phyloP scores from a whole-genome alignment of 2,888 invertebrate species.

The Auanema sp. region DNA sequence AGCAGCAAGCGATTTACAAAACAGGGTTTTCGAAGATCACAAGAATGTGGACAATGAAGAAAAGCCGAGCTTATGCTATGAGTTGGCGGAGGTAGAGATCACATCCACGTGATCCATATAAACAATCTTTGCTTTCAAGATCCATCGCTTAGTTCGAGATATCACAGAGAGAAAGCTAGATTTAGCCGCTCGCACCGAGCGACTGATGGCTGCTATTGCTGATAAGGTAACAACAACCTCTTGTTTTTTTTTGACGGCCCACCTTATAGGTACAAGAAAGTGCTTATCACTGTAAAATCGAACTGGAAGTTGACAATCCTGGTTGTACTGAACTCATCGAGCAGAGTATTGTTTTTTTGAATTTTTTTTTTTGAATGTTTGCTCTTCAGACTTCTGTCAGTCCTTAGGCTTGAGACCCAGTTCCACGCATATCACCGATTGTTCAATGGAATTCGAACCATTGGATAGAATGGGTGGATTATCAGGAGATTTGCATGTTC shows the following conservation, averaged over 20 bases:
- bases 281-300: slow-evolving; percentile 94
- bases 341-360: neutral
- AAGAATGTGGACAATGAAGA: neutral
- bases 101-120: no score
- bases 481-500: no score
- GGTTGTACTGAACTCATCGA: slow-evolving; percentile 88
- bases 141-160: slow-evolving; percentile 84
- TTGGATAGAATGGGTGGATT: slow-evolving; percentile 1
- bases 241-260: slow-evolving; percentile 71
- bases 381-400: slow-evolving; percentile 10
- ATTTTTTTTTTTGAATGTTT: no score
- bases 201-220: slow-evolving; percentile 18
- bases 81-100: slow-evolving; percentile 2
- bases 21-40: slow-evolving; percentile 2
- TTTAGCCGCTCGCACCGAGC: slow-evolving; percentile 70
- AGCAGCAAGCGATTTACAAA: slow-evolving; percentile 6
- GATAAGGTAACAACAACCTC: slow-evolving; percentile 14
- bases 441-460: slow-evolving; percentile 9
- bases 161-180: slow-evolving; percentile 96
- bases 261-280: slow-evolving; percentile 84
- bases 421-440: neutral
- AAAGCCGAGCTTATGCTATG: slow-evolving; percentile 3
- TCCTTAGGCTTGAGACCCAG: slow-evolving; percentile 6
- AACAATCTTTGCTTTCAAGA: no score
- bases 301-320: slow-evolving; percentile 95